phyloP scores from a whole-genome alignment of 2,888 invertebrate genomes.

The Endomychus coccineus region DNA sequence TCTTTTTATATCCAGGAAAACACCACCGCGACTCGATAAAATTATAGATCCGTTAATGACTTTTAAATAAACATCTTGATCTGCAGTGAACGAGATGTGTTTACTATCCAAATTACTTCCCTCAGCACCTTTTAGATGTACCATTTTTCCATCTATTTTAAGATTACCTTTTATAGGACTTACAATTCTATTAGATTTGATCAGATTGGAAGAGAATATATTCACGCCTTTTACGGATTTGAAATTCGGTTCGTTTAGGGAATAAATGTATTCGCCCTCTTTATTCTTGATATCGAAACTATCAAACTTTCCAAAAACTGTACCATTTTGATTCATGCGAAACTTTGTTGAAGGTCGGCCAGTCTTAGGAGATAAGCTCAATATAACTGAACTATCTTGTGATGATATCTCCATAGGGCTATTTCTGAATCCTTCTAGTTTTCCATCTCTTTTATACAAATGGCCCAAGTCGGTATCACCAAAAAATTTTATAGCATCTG shows the following conservation, averaged over 20 bases:
- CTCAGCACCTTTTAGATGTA: slow-evolving; percentile 71
- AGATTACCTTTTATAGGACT: slow-evolving; percentile 66
- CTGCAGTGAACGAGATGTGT: slow-evolving; percentile 66
- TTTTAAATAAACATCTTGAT: slow-evolving; percentile 69
- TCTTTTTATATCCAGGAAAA: slow-evolving; percentile 62
- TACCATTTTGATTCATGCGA: slow-evolving; percentile 58
- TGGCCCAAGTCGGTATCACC: slow-evolving; percentile 70
- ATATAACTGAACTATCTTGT: slow-evolving; percentile 38
- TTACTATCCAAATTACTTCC: slow-evolving; percentile 68
- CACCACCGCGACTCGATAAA: slow-evolving; percentile 61
- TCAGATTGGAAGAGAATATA: slow-evolving; percentile 56
- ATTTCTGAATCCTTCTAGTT: slow-evolving; percentile 53
- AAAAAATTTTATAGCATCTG: slow-evolving; percentile 68
- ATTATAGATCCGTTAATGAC: slow-evolving; percentile 69
- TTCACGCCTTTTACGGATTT: slow-evolving; percentile 62
- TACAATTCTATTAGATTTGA: slow-evolving; percentile 64
- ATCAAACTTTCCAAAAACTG: slow-evolving; percentile 60
- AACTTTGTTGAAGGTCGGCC: slow-evolving; percentile 43
- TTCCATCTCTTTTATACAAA: slow-evolving; percentile 65
- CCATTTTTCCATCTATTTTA: slow-evolving; percentile 60
- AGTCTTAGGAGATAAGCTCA: slow-evolving; percentile 38
- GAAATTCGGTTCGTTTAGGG: slow-evolving; percentile 66
- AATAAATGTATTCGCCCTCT: slow-evolving; percentile 56
- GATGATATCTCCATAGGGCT: slow-evolving; percentile 48
- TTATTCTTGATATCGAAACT: slow-evolving; percentile 64